Base-by-base conservation (phyloP, 2,113 vertebrate genomes). In the Peucedramus taeniatus region DNA sequence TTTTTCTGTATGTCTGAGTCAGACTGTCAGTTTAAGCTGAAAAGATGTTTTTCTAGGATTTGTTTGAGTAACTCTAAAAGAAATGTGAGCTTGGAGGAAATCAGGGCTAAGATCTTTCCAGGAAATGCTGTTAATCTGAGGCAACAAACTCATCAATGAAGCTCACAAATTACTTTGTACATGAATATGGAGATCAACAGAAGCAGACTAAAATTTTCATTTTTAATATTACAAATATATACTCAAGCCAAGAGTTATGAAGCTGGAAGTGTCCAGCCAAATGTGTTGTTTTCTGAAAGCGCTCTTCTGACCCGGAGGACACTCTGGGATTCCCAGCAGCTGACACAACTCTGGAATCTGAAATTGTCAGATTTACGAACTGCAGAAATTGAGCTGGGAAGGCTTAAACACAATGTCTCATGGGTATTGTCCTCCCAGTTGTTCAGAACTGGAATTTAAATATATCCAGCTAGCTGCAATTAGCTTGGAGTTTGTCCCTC, bases 1-100 rank as follows among this genome's bases (percentile, higher is more conserved):
- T 42, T 40, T 30, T 11, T 0, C 18, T 3, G 6, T 35, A 35
- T 11, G 0, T 44, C 35, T 63, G 4, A 35, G 10, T 10, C 3
- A 5, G 45, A 24, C n/a, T 68, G 7, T n/a, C 10, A 35, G 3
- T 16, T 72, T 35, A 49, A 83, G 11, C 11, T 42, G 39, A 37
- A 44, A 87, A 76, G 9, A 59, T 21, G 13, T 51, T 69, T 79
- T 75, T 23, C 44, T 49, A 77, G 26, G 24, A 26, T 27, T n/a
- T 75, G 9, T 11, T 9, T 56, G 4, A 47, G 7, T 23, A 50
- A 27, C 14, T 23, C 31, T 39, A n/a, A 33, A 51, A 23, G 3
- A 65, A 56, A 82, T 37, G 28, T 1, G 5, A 64, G 8, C 28
- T 39, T 57, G 15, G 26, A 71, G 17, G 28, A 57, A 66, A 76